A percentile compares a stretch with the other conserved stretches of the same genome.
Evolutionary conservation across 2,797 vertebrate genomes (phyloP).

Genomic region (Denticeps clupeoides): DNA sequence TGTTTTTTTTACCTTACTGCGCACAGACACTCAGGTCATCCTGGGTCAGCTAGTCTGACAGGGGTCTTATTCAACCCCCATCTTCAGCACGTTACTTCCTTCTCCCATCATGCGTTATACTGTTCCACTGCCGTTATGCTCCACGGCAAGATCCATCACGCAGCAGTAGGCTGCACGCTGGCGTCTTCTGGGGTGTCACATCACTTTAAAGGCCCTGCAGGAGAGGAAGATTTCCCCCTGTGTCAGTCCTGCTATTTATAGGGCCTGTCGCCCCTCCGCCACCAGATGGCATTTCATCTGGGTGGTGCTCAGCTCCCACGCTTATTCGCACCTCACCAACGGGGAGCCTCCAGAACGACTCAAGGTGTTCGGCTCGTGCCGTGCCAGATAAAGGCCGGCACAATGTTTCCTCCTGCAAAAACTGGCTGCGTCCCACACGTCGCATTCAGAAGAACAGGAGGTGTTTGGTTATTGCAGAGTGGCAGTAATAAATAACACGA

Average conservation of each 20-base stretch:
- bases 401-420: too few relatives aligned
- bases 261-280: not conserved
- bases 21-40: too few relatives aligned
- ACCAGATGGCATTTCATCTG: constrained; percentile 14
- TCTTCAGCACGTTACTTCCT: too few relatives aligned
- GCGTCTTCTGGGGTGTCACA: not conserved
- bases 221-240: not conserved
- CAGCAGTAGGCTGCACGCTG: not conserved
- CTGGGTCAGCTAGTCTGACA: too few relatives aligned
- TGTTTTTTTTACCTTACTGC: too few relatives aligned
- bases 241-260: constrained; percentile 10
- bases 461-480: not conserved
- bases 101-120: too few relatives aligned
- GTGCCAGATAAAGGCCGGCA: not conserved
- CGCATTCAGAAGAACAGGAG: not conserved
- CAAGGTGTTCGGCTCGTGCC: not conserved
- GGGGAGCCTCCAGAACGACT: not conserved
- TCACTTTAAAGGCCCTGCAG: not conserved
- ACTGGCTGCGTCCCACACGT: not conserved
- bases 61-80: too few relatives aligned
- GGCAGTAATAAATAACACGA: too few relatives aligned
- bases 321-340: constrained; percentile 8
- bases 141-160: too few relatives aligned
- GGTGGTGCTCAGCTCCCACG: constrained; percentile 7
- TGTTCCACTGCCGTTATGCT: too few relatives aligned